Evolutionary conservation across 2,888 invertebrate genomes (phyloP).

Genomic region (Dolichomitus sp.): DNA sequence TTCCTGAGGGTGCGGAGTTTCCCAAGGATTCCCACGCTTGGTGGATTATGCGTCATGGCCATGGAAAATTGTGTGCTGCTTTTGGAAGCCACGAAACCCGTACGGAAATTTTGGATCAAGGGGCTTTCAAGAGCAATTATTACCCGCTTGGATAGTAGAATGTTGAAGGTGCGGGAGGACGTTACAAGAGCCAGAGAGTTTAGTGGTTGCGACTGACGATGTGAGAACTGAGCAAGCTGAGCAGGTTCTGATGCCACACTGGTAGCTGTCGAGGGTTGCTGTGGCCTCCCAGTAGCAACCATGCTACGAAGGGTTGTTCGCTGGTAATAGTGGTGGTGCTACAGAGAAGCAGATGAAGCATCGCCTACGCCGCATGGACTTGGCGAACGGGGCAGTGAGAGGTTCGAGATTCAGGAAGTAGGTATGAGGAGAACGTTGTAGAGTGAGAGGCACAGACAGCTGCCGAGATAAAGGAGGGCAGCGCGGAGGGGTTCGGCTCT

Average conservation of each 20-base stretch:
- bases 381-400: slow-evolving; percentile 41
- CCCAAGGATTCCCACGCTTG: slow-evolving; percentile 9
- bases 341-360: slow-evolving; percentile 40
- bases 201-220: slow-evolving; percentile 53
- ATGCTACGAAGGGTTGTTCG: slow-evolving; percentile 14
- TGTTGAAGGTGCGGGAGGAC: neutral
- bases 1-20: slow-evolving; percentile 35
- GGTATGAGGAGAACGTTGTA: slow-evolving; percentile 29
- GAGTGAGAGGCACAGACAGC: slow-evolving; percentile 39
- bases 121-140: slow-evolving; percentile 78
- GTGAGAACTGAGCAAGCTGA: slow-evolving; percentile 25
- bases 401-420: slow-evolving; percentile 47
- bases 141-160: slow-evolving; percentile 73
- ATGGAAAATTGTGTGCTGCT: neutral
- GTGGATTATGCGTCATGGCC: neutral
- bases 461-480: slow-evolving; percentile 39
- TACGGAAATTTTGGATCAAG: slow-evolving; percentile 77
- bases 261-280: slow-evolving; percentile 27
- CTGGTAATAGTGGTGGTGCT: slow-evolving; percentile 26
- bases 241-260: slow-evolving; percentile 28
- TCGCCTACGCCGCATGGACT: slow-evolving; percentile 33
- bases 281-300: slow-evolving; percentile 13
- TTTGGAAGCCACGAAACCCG: slow-evolving; percentile 8
- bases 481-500: slow-evolving; percentile 27
- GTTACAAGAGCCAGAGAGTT: slow-evolving; percentile 24